Evolutionary conservation across 2,888 invertebrate genomes (phyloP).

Genomic region (Troilus luridus): DNA sequence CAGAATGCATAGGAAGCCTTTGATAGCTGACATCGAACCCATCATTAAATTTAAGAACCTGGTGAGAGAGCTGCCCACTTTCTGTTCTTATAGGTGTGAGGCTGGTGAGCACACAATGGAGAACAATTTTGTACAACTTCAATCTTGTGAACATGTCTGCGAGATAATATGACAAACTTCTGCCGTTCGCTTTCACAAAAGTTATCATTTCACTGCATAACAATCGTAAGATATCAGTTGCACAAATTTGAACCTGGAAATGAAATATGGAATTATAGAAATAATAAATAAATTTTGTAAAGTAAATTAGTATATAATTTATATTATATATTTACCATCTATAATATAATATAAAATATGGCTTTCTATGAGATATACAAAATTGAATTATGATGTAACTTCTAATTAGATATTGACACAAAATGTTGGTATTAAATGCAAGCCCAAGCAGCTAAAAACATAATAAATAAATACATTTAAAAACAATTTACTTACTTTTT

Average conservation of each 20-base stretch:
- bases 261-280: background rate
- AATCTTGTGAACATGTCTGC: slow-evolving; percentile 81
- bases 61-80: slow-evolving; percentile 78
- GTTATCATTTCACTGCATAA: slow-evolving; percentile 81
- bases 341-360: too few relatives aligned
- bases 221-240: slow-evolving; percentile 80
- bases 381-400: background rate
- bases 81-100: slow-evolving; percentile 71
- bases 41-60: slow-evolving; percentile 81
- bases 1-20: slow-evolving; percentile 75
- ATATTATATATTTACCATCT: background rate
- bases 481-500: slow-evolving; percentile 69
- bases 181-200: slow-evolving; percentile 83
- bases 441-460: background rate
- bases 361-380: background rate
- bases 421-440: background rate
- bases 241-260: slow-evolving; percentile 79
- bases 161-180: slow-evolving; percentile 83
- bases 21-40: slow-evolving; percentile 71
- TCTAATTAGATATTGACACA: background rate
- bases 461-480: background rate
- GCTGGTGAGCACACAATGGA: slow-evolving; percentile 85
- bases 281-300: background rate
- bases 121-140: slow-evolving; percentile 86
- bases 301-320: background rate